Evolutionary conservation across 2,113 vertebrate species (phyloP), one percentile per base, ranked within the genome.

Genomic region (Melanerpes aurifrons): DNA sequence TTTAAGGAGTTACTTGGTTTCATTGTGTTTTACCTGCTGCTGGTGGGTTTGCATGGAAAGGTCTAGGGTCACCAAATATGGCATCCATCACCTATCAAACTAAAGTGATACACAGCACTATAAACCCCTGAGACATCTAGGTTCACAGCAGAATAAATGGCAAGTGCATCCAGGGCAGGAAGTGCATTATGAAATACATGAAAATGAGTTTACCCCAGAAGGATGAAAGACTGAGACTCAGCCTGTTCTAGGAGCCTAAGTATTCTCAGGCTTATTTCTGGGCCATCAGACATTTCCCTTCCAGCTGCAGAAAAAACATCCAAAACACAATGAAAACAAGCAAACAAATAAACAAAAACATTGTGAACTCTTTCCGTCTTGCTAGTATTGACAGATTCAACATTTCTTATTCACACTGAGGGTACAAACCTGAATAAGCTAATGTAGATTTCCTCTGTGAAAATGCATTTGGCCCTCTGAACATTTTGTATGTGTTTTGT

Each of bases 401-500:
- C 5, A 59, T 71, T 75, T 94, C 78, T 32, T 75, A 54, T 67
- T 87, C 68, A 71, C 8, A 8, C 6, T 29, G 31, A 77, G 10
- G 15, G 61, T 37, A 54, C 12, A 78, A 47, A 69, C n/a, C 19
- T 61, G 53, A 86, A 74, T 26, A 84, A 14, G 10, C 6, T 74
- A 68, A 85, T 53, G 54, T 13, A 21, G 15, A n/a, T 89, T 92
- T 93, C 68, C 32, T 29, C 12, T 35, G 29, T n/a, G 48, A 79
- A 87, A 95, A 62, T 70, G n/a, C 47, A 89, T 17, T 58, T 73
- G 76, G 6, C 57, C 45, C 15, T 69, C 31, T 19, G 85, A 63
- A 95, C 95, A 40, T 61, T 87, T 37, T n/a, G 4, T 81, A 18
- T 62, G 8, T 37, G 57, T 78, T 86, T 94, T 80, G 68, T 40